Percentiles rank a stretch among this genome's conserved stretches.
These are phyloP conservation scores for Formica exsecta DNA, from an alignment of 1,140 invertebrate species.

Conservation along the genomic window DNA sequence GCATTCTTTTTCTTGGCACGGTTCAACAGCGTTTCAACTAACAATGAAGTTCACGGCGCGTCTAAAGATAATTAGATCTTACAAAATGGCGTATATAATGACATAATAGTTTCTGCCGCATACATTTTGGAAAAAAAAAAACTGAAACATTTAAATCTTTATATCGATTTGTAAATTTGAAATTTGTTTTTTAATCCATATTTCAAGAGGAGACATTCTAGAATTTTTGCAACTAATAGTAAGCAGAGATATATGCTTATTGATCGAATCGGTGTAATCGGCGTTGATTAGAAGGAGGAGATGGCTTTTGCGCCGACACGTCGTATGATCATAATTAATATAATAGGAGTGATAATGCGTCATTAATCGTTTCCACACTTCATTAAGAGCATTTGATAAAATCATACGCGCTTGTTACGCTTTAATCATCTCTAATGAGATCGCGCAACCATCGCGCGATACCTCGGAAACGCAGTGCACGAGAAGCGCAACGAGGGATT, in stretches of 20 bases:
- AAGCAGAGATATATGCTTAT: background rate
- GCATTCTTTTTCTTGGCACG: conserved; percentile 6
- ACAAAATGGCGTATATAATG: conserved; percentile 1
- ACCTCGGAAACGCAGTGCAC: background rate
- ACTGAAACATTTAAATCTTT: background rate
- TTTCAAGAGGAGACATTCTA: background rate
- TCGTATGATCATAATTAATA: conserved; percentile 44
- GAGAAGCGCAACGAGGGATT: conserved; percentile 36
- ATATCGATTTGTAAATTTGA: conserved; percentile 4
- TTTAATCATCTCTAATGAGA: conserved; percentile 36
- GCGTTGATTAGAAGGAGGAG: background rate
- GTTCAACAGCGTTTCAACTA: conserved; percentile 21
- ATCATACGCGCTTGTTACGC: conserved; percentile 45
- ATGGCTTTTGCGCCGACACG: background rate
- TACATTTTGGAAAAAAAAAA: background rate
- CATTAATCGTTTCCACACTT: conserved; percentile 61
- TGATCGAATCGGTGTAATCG: background rate
- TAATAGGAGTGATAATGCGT: conserved; percentile 49
- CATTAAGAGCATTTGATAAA: conserved; percentile 46
- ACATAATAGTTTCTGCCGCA: background rate
- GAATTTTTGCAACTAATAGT: background rate
- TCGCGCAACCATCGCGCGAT: background rate
- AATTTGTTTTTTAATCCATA: background rate
- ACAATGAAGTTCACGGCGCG: conserved; percentile 13
- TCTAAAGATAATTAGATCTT: conserved; percentile 32